Evolutionary conservation across 2,797 vertebrate species (phyloP).

Genomic region (Sebastes aleutianus): DNA sequence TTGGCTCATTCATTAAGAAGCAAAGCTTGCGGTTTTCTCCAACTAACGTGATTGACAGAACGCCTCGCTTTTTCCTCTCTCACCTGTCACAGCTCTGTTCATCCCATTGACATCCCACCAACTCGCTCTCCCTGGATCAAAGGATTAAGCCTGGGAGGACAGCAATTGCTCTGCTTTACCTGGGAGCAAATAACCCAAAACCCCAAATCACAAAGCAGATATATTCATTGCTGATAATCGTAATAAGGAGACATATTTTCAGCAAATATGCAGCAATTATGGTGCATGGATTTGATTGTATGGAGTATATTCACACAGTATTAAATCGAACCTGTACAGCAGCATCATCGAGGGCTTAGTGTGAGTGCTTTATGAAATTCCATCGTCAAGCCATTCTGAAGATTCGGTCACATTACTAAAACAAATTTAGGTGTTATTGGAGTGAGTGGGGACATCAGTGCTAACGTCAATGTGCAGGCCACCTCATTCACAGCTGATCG

Average conservation of each 20-base stretch:
- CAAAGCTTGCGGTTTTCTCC: conserved; percentile 47
- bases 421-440: not conserved
- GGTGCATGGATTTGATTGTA: conserved; percentile 24
- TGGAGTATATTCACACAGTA: not conserved
- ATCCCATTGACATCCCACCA: conserved; percentile 58
- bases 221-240: conserved; percentile 26
- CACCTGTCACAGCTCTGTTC: conserved; percentile 57
- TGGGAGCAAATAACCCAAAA: conserved; percentile 45
- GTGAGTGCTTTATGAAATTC: not conserved
- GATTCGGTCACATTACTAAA: not conserved
- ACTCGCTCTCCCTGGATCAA: conserved; percentile 60
- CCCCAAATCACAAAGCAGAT: conserved; percentile 36
- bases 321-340: not conserved
- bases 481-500: not conserved
- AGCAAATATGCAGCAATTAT: conserved; percentile 11
- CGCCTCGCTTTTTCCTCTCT: conserved; percentile 27
- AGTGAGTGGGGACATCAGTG: not conserved
- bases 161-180: conserved; percentile 60
- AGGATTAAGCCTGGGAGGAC: conserved; percentile 60
- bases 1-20: conserved; percentile 62
- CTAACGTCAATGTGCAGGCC: not conserved
- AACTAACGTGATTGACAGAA: conserved; percentile 61
- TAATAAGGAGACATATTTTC: conserved; percentile 17
- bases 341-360: not conserved
- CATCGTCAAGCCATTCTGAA: not conserved